Base-by-base conservation (phyloP, 2,888 invertebrate genomes). In the Melieria picta region DNA sequence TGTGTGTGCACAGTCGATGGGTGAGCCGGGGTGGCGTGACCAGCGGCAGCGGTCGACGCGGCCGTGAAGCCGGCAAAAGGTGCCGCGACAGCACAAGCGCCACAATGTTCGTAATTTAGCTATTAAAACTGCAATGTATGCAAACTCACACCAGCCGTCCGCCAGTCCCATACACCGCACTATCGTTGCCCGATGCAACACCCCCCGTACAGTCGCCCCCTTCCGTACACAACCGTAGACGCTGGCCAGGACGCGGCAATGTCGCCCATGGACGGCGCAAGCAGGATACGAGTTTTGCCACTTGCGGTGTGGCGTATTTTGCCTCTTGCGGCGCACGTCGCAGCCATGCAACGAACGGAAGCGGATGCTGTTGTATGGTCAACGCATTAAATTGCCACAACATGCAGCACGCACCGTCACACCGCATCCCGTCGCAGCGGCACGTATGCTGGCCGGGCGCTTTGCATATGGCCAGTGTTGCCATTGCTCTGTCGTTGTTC, bases 81-180 rank as follows among this genome's bases (percentile, higher is more conserved):
- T 83, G 80, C 81, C 77, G 78, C 77, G 79, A 77, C 83, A 81
- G 84, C 81, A 80, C 69, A 81, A 81, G 76, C 62, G 13, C 50
- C 16, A 43, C 13, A 56, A 11, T 46, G 47, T 72, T 65, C 77
- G 81, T 82, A 83, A 81, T 81, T 83, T 78, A 79, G 82, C 82
- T 79, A 82, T 81, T 82, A 80, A 81, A 81, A 77, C 76, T 67
- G 75, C 76, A 64, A 58, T 67, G 50, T 30, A 60, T 60, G 66
- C 66, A 50, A 50, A 47, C 60, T 50, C 60, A 52, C 45, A 67
- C 52, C 16, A 30, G 2, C 30, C 30, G 30, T 1, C 30, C 30
- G 30, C 30, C 30, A 30, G 3, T 52, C 57, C 9, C 13, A 42
- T 11, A n/a, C 45, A 9, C 56, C 7, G 42, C 58, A 63, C 43